Percentiles rank a stretch among this genome's conserved stretches.
phyloP scores from a whole-genome alignment of 2,113 vertebrate genomes.

The Myrmecophaga tridactyla region DNA sequence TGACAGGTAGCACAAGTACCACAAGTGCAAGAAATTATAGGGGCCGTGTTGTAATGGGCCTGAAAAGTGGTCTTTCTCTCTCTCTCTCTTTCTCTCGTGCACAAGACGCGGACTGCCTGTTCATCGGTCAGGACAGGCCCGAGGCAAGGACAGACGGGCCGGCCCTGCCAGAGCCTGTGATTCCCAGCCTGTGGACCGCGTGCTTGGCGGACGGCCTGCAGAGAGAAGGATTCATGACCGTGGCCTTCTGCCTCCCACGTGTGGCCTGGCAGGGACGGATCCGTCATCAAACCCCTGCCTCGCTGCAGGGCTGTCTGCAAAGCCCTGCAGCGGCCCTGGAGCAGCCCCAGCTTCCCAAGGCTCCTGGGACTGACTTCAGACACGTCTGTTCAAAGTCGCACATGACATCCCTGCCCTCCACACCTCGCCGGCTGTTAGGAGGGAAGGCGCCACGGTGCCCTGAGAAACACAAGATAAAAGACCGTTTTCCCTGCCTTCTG shows the following conservation, averaged over 20 bases:
- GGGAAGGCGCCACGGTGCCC: fast-evolving
- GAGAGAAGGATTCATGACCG: background rate
- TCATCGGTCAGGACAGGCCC: slow-evolving; percentile 1
- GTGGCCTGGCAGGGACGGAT: background rate
- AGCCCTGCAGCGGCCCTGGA: background rate
- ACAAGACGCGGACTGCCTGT: background rate
- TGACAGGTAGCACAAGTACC: fast-evolving
- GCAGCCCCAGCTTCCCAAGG: background rate
- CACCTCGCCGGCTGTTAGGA: background rate
- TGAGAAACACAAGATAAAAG: background rate
- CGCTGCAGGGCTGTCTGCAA: background rate
- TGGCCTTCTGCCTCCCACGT: background rate
- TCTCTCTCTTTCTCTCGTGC: background rate
- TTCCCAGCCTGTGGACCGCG: background rate
- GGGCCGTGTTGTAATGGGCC: background rate
- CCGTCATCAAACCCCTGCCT: background rate
- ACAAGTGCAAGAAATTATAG: too few relatives aligned
- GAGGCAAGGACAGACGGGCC: background rate
- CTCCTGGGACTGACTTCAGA: background rate
- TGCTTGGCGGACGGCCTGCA: background rate
- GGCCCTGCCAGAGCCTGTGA: background rate
- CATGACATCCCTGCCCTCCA: fast-evolving
- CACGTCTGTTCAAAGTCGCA: fast-evolving
- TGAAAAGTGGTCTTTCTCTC: background rate
- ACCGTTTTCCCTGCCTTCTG: too few relatives aligned